Conservation (phyloP, 2,888 invertebrate genomes). For the Tetragonula carbonaria region DNA sequence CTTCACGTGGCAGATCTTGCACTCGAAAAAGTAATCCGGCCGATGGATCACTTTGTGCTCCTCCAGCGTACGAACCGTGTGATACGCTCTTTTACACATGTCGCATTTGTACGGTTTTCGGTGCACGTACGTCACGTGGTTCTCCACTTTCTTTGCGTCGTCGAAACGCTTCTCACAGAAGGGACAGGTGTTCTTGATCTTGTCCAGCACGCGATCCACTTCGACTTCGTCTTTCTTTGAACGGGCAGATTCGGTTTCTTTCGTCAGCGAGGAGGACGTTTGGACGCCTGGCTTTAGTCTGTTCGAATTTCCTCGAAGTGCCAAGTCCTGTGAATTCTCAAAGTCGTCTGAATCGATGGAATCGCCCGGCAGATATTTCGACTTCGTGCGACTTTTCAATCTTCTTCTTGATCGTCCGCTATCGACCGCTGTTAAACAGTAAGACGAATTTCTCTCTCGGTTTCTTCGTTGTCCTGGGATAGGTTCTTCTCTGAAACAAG, state of each 20-base stretch:
- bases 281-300: neutral
- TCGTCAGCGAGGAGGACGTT: neutral
- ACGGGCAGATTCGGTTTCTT: neutral
- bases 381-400: neutral
- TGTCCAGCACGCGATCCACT: slow-evolving; percentile 49
- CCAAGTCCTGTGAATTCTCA: neutral
- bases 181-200: slow-evolving; percentile 65
- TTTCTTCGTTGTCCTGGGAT: slow-evolving; percentile 47
- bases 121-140: slow-evolving; percentile 65
- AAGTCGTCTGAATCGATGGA: neutral
- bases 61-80: slow-evolving; percentile 59
- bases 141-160: slow-evolving; percentile 55
- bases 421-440: slow-evolving; percentile 31
- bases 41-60: slow-evolving; percentile 73
- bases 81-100: slow-evolving; percentile 60
- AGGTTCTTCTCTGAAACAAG: slow-evolving; percentile 70
- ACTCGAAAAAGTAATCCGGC: slow-evolving; percentile 71
- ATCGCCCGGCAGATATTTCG: neutral
- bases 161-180: slow-evolving; percentile 67
- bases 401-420: neutral
- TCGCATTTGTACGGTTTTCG: slow-evolving; percentile 65
- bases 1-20: slow-evolving; percentile 66
- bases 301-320: neutral
- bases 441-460: slow-evolving; percentile 26
- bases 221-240: slow-evolving; percentile 29